Percentiles rank a stretch among this genome's conserved stretches.
Evolutionary conservation across 1,140 invertebrate species (phyloP).

Genomic region (Hormaphis cornu): DNA sequence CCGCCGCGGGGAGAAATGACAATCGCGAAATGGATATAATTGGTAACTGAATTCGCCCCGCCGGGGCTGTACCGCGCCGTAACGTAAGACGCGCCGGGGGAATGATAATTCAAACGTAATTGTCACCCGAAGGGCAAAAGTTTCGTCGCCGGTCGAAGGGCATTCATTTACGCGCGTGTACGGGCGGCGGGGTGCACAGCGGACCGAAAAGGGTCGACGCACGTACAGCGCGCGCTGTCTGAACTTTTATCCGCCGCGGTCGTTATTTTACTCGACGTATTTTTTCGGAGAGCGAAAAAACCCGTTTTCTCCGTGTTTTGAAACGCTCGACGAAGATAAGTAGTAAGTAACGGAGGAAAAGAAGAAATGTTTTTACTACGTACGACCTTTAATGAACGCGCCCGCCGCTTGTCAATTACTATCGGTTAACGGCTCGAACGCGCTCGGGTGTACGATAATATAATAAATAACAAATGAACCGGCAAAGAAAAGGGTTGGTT

Average conservation of each 20-base stretch:
- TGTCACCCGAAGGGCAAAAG: conserved; percentile 32
- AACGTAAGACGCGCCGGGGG: conserved; percentile 23
- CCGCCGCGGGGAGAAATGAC: not conserved
- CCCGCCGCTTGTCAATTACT: conserved; percentile 30
- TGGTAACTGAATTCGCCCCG: conserved; percentile 23
- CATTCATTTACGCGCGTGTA: too few relatives aligned
- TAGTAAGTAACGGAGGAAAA: not conserved
- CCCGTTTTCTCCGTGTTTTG: too few relatives aligned
- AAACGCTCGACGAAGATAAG: not conserved
- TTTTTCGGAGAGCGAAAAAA: too few relatives aligned
- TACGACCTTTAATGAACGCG: conserved; percentile 23
- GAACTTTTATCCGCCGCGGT: too few relatives aligned
- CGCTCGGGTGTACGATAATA: not conserved
- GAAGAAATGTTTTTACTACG: not conserved
- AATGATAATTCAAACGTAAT: conserved; percentile 31
- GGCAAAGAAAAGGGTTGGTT: not conserved
- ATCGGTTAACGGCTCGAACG: conserved; percentile 12
- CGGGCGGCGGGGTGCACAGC: not conserved
- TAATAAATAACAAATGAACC: conserved; percentile 23
- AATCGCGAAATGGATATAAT: conserved; percentile 30
- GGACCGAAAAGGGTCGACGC: conserved; percentile 23
- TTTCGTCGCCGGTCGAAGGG: not conserved
- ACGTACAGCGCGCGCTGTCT: not conserved
- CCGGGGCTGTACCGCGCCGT: not conserved
- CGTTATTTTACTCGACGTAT: too few relatives aligned